These are phyloP conservation scores for Echiichthys vipera DNA, from an alignment of 2,797 vertebrate species.

Conservation along the genomic window DNA sequence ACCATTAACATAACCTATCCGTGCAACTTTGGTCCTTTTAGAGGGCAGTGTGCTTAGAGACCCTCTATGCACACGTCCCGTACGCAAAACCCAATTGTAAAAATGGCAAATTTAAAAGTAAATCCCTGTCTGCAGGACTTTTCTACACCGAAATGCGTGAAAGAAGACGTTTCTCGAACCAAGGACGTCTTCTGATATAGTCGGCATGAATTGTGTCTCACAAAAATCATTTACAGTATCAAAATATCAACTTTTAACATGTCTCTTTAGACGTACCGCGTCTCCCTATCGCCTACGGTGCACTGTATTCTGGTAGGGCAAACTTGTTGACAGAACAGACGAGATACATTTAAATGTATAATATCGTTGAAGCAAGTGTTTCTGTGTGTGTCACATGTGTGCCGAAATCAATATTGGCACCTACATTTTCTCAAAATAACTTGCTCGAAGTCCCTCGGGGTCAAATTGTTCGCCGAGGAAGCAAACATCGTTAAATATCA, in stretches of 20 bases:
- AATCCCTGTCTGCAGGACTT: background rate
- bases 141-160: background rate
- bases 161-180: background rate
- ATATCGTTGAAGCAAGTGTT: background rate
- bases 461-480: background rate
- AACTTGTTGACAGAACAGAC: background rate
- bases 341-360: conserved; percentile 25
- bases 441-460: background rate
- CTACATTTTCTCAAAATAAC: background rate
- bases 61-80: too few species aligned
- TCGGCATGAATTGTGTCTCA: conserved; percentile 25
- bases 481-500: conserved; percentile 41
- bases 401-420: conserved; percentile 33
- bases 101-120: conserved; percentile 23
- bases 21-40: conserved; percentile 6
- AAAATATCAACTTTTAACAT: conserved; percentile 16
- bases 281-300: background rate
- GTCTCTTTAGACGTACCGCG: background rate
- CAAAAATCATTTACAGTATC: background rate
- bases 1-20: background rate
- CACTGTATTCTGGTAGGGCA: conserved; percentile 1
- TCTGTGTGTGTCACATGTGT: background rate
- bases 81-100: conserved; percentile 26
- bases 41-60: background rate
- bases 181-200: background rate